Evolutionary conservation across 2,113 vertebrate genomes (phyloP).

Genomic region (Cavia aperea): DNA sequence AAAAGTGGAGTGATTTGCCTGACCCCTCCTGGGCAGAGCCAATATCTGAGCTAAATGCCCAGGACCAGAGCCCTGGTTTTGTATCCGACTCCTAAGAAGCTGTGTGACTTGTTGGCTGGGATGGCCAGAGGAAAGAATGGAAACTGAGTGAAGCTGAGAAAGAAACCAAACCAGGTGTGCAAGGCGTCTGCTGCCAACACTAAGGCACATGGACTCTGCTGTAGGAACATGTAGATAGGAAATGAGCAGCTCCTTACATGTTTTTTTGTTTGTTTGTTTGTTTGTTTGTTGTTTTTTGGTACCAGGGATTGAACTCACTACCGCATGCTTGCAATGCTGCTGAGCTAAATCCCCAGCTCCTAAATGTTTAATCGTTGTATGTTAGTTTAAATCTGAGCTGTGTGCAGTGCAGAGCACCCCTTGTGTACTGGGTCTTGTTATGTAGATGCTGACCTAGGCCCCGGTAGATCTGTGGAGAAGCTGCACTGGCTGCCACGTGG

Average conservation of each 20-base stretch:
- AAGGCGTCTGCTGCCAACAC: background rate
- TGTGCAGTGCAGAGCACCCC: background rate
- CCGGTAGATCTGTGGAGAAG: background rate
- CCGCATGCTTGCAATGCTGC: too few relatives aligned
- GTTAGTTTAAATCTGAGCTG: background rate
- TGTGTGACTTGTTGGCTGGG: background rate
- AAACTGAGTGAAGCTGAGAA: background rate
- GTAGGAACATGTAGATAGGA: background rate
- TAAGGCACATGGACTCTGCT: background rate
- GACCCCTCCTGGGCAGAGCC: background rate
- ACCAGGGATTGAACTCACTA: too few relatives aligned
- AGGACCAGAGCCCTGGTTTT: too few relatives aligned
- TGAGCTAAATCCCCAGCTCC: too few relatives aligned
- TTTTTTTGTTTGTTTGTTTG: too few relatives aligned
- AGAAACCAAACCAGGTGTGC: background rate
- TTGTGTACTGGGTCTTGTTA: background rate
- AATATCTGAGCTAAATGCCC: background rate
- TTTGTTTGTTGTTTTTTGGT: too few relatives aligned
- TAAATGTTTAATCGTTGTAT: background rate
- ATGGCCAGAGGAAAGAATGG: background rate
- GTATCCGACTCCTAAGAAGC: background rate
- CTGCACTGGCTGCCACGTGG: fast-evolving
- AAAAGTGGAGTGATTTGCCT: background rate
- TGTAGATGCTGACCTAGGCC: background rate
- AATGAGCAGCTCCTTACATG: background rate